Evolutionary conservation across 2,797 vertebrate genomes (phyloP).

Genomic region (Mus spretus): DNA sequence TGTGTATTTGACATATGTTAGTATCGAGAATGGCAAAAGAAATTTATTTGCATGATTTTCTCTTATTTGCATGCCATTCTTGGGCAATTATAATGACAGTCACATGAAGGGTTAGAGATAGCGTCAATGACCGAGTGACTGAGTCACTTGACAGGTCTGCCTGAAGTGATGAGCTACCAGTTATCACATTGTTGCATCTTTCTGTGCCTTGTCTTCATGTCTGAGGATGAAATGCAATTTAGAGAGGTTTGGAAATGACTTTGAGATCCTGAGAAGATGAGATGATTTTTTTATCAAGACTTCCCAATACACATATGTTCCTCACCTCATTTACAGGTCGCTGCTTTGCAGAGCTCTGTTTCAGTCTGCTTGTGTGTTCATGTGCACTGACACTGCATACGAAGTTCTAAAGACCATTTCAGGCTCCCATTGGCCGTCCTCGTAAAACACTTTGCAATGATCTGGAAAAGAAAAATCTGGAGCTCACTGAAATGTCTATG

Average conservation of each 20-base stretch:
- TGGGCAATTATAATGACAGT: constrained; percentile 15
- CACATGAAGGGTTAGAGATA: neutral
- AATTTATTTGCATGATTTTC: constrained; percentile 23
- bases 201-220: neutral
- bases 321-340: neutral
- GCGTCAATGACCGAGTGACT: neutral
- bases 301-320: neutral
- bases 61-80: constrained; percentile 28
- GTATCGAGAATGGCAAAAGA: constrained; percentile 13
- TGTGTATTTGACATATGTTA: constrained; percentile 1
- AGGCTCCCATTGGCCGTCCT: neutral
- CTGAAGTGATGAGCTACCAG: neutral
- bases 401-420: neutral
- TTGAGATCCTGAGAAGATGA: constrained; percentile 39
- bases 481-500: neutral
- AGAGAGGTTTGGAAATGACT: constrained; percentile 28
- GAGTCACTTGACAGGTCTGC: neutral
- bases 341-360: neutral
- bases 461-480: neutral
- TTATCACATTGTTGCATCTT: rapidly evolving
- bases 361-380: neutral
- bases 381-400: too few relatives aligned
- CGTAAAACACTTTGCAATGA: neutral
- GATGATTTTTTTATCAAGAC: constrained; percentile 34
- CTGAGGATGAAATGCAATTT: constrained; percentile 13